Percentiles rank a stretch among this genome's conserved stretches.
phyloP scores from a whole-genome alignment of 2,888 invertebrate species.

The Cenopis cana region DNA sequence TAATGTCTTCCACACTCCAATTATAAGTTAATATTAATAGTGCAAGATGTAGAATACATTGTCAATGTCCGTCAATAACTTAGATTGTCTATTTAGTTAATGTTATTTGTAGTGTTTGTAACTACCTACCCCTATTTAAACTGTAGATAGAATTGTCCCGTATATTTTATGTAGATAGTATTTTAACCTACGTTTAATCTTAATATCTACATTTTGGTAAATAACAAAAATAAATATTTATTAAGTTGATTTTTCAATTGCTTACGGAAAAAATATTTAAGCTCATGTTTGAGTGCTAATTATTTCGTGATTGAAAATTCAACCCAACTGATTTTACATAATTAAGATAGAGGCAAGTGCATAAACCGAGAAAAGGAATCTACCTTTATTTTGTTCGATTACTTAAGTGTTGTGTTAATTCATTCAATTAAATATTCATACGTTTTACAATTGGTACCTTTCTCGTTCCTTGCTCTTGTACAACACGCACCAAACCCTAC shows the following conservation, averaged over 20 bases:
- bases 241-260: neutral
- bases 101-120: conserved; percentile 37
- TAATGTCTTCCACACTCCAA: neutral
- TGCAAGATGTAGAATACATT: conserved; percentile 31
- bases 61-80: conserved; percentile 22
- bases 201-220: conserved; percentile 22
- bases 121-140: conserved; percentile 29
- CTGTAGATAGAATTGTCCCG: conserved; percentile 36
- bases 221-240: conserved; percentile 28
- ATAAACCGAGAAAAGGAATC: neutral
- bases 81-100: conserved; percentile 21
- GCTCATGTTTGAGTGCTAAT: neutral
- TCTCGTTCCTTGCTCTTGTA: conserved; percentile 2
- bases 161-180: conserved; percentile 38
- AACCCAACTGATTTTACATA: neutral
- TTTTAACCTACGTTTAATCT: conserved; percentile 32
- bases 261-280: neutral
- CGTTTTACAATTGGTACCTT: neutral
- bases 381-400: neutral
- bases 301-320: neutral
- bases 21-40: neutral
- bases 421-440: too few relatives aligned
- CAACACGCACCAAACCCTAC: conserved; percentile 15
- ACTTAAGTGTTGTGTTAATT: neutral
- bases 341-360: neutral